Percentiles rank a stretch among this genome's conserved stretches.
These are phyloP conservation scores for Nematolebias whitei DNA, from an alignment of 2,113 vertebrate species.

Conservation along the genomic window DNA sequence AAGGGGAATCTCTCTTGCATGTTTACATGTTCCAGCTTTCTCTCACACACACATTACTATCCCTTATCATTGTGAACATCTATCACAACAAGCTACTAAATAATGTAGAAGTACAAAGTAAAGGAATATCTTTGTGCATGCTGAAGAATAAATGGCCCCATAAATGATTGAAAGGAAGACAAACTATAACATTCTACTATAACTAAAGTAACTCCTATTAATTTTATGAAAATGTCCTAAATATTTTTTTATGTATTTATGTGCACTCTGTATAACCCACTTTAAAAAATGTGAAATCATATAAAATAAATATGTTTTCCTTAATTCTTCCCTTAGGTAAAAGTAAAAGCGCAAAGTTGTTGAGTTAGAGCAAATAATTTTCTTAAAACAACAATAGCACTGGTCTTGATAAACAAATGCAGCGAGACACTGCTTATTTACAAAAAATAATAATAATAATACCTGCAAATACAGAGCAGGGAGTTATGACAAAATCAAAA, in stretches of 20 bases:
- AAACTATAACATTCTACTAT: slow-evolving; percentile 23
- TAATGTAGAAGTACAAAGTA: slow-evolving; percentile 75
- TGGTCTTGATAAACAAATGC: slow-evolving; percentile 31
- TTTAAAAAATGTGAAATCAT: neutral
- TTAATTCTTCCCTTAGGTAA: slow-evolving; percentile 17
- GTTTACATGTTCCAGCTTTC: slow-evolving; percentile 10
- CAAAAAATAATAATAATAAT: slow-evolving; percentile 53
- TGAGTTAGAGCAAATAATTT: slow-evolving; percentile 48
- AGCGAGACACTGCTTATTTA: slow-evolving; percentile 45
- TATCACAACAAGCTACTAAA: slow-evolving; percentile 63
- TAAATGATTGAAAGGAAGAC: slow-evolving; percentile 62
- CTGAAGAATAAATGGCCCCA: slow-evolving; percentile 59
- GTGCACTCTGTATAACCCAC: neutral
- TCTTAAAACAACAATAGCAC: slow-evolving; percentile 35
- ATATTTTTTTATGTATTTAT: neutral
- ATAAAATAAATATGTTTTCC: slow-evolving; percentile 31
- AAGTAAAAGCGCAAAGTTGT: slow-evolving; percentile 39
- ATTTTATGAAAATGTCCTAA: slow-evolving; percentile 19
- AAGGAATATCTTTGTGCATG: slow-evolving; percentile 59
- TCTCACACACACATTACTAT: slow-evolving; percentile 29
- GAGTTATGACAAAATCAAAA: slow-evolving; percentile 27
- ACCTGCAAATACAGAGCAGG: slow-evolving; percentile 16
- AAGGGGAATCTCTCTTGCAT: slow-evolving; percentile 46
- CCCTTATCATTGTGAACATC: slow-evolving; percentile 57
- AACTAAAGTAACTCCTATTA: slow-evolving; percentile 7